These are phyloP conservation scores for Tridacna gigas DNA, from an alignment of 2,888 invertebrate genomes.

Conservation along the genomic window DNA sequence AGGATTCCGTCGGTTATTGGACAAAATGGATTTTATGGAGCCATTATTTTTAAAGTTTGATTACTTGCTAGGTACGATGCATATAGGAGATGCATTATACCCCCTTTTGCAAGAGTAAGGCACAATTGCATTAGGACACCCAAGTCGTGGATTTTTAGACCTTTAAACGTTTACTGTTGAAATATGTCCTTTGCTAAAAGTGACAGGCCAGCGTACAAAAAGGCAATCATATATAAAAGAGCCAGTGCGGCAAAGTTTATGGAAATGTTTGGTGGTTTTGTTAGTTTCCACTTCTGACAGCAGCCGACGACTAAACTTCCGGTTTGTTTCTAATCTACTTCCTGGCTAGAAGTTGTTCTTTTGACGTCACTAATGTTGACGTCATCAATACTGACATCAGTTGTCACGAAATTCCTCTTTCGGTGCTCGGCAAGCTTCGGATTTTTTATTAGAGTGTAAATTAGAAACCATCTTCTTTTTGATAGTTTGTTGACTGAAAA, in stretches of 20 bases:
- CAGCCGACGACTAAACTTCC: neutral
- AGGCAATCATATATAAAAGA: constrained; percentile 11
- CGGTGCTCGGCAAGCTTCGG: neutral
- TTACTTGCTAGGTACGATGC: too few relatives aligned
- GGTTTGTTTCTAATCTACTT: neutral
- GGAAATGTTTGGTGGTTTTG: constrained; percentile 12
- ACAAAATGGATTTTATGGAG: too few relatives aligned
- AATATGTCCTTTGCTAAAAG: neutral
- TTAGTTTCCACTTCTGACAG: neutral
- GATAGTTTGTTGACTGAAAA: constrained; percentile 1
- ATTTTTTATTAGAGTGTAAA: constrained; percentile 25
- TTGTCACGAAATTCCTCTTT: neutral
- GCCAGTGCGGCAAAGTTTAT: constrained; percentile 6
- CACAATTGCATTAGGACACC: too few relatives aligned
- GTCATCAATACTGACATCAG: neutral
- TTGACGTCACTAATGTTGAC: constrained; percentile 13
- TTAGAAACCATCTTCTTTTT: constrained; percentile 19
- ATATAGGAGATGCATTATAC: too few relatives aligned
- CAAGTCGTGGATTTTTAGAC: too few relatives aligned
- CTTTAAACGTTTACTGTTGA: too few relatives aligned
- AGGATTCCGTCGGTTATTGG: too few relatives aligned
- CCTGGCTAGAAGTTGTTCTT: neutral
- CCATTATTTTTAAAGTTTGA: too few relatives aligned
- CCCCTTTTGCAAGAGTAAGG: too few relatives aligned
- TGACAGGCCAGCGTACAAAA: constrained; percentile 17